Evolutionary conservation across 2,888 invertebrate species (phyloP), one percentile per base, ranked within the genome.

Genomic region (Tenthredo amoena): DNA sequence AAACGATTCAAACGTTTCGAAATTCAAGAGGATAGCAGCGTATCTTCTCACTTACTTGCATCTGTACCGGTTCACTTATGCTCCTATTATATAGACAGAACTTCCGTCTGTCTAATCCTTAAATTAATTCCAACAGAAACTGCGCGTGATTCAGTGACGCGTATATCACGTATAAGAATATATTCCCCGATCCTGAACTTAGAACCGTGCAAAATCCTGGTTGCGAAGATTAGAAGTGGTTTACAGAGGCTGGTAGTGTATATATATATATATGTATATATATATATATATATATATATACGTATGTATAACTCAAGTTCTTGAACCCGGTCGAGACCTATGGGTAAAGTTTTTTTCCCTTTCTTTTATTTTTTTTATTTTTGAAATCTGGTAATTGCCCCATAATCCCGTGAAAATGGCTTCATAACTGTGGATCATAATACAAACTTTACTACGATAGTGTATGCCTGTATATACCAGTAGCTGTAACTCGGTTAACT

Each of bases 381-480:
- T 55, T 34, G 26, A 77, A 81, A 37, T 81, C 40, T 81, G n/a
- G 84, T 72, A 86, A 87, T 86, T 82, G 85, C 85, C 83, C 74
- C 65, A 81, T 82, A 87, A 87, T 87, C 86, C 84, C 26, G 83
- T 71, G 85, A 87, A 86, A 87, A 87, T 87, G 86, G 79, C 74
- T 79, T 81, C 86, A 85, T 86, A 87, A 87, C 88, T 88, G 86
- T 90, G 88, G 86, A 90, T 91, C 90, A 89, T 91, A 88, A 91
- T 91, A 90, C 89, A 88, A 91, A 91, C 88, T 91, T 91, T 88
- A 88, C 86, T 85, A 81, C 86, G 88, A 77, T 55, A 62, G 77
- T 55, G 10, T 81, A 81, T 18, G 40, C 21, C 40, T 62, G 62
- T 81, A 37, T 62, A 58, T 40, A 81, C 50, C 21, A 21, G 5